Percentiles rank a stretch among this genome's conserved stretches.
Evolutionary conservation across 2,888 invertebrate genomes (phyloP).

Genomic region (Artemia sinica): DNA sequence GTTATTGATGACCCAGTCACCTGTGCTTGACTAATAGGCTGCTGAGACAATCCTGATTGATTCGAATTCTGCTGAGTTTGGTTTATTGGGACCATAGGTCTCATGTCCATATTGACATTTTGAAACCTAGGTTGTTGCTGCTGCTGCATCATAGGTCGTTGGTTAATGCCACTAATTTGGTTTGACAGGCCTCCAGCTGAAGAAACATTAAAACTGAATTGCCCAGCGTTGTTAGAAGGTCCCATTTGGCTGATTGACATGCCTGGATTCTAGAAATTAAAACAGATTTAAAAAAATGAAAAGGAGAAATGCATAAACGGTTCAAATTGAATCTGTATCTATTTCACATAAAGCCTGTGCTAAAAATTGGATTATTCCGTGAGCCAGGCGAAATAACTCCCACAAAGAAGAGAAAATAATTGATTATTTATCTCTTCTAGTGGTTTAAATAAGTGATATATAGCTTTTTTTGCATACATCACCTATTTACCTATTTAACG

Average conservation of each 20-base stretch:
- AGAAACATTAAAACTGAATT: constrained; percentile 33
- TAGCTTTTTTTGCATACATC: no score
- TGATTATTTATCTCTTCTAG: no score
- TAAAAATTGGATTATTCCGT: no score
- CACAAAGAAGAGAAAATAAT: no score
- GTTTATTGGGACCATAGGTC: constrained; percentile 26
- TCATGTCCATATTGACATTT: constrained; percentile 28
- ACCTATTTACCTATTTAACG: no score
- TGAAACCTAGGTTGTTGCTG: constrained; percentile 21
- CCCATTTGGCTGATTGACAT: constrained; percentile 37
- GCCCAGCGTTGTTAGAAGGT: constrained; percentile 29
- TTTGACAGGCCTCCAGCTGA: constrained; percentile 24
- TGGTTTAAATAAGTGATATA: no score
- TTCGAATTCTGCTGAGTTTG: constrained; percentile 21
- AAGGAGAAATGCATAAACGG: no score
- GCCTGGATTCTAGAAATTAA: constrained; percentile 36
- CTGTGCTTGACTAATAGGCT: constrained; percentile 7
- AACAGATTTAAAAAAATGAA: constrained; percentile 16
- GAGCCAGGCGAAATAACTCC: no score
- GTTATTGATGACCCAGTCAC: not conserved
- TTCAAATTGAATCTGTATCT: no score
- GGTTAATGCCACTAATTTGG: not conserved
- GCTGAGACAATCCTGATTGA: constrained; percentile 19
- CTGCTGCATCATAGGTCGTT: constrained; percentile 18
- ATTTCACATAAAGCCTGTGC: no score